A percentile compares a stretch with the other conserved stretches of the same genome.
These are phyloP conservation scores for Irena cyanogastra DNA, from an alignment of 2,113 vertebrate genomes.

Conservation along the genomic window DNA sequence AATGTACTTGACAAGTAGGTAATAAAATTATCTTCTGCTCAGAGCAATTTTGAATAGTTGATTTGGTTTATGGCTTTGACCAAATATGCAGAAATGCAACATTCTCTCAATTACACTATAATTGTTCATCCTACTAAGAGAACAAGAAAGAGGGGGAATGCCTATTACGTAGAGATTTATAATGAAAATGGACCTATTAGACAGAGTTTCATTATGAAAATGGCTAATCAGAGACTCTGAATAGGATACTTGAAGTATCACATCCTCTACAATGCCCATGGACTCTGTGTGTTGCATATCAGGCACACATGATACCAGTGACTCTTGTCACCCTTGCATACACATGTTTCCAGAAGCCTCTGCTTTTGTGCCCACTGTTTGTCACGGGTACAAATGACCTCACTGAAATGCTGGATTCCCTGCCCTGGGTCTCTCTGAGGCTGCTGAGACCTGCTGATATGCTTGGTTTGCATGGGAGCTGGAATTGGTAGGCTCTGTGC, in stretches of 20 bases:
- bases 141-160: background rate
- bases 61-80: background rate
- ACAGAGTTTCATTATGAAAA: background rate
- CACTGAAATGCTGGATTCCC: background rate
- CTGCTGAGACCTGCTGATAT: background rate
- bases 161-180: background rate
- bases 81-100: background rate
- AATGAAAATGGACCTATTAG: background rate
- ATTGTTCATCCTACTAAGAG: background rate
- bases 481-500: background rate
- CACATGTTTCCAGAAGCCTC: background rate
- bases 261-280: background rate
- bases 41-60: conserved; percentile 20
- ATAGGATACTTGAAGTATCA: background rate
- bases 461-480: background rate
- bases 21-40: conserved; percentile 49
- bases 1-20: conserved; percentile 30
- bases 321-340: background rate
- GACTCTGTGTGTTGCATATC: background rate
- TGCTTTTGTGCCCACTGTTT: background rate
- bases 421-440: background rate
- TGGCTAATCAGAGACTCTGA: background rate
- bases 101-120: background rate
- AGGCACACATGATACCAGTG: background rate
- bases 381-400: background rate